phyloP scores from a whole-genome alignment of 2,888 invertebrate species.

The Hipparchia sbordonii region DNA sequence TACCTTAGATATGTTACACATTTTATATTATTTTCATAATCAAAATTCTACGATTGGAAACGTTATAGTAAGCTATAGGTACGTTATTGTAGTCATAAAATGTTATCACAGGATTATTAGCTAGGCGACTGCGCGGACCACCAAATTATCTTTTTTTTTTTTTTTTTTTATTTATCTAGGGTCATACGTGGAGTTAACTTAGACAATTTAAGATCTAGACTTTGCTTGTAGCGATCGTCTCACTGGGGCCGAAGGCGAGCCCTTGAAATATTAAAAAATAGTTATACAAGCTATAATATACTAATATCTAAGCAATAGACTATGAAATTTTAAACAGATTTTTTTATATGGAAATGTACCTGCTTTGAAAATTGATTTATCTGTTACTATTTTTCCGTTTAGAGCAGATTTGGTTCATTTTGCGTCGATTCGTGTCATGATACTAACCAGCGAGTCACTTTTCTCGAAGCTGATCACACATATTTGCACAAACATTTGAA shows the following conservation, averaged over 20 bases:
- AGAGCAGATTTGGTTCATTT: not conserved
- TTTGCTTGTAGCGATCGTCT: constrained; percentile 32
- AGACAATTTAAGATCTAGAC: constrained; percentile 29
- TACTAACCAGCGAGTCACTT: not conserved
- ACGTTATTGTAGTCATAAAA: constrained; percentile 26
- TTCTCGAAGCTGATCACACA: not conserved
- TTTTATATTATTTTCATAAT: not conserved
- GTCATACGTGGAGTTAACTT: constrained; percentile 28
- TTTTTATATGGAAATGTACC: constrained; percentile 25
- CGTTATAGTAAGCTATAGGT: constrained; percentile 19
- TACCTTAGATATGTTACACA: not conserved
- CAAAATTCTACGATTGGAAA: constrained; percentile 5
- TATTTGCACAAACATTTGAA: not conserved
- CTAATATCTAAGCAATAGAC: not conserved
- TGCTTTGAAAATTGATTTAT: constrained; percentile 18
- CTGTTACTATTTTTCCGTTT: not conserved
- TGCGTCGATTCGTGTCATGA: not conserved
- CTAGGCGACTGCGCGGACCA: constrained; percentile 34
- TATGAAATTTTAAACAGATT: constrained; percentile 23
- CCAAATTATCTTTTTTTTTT: too few species aligned
- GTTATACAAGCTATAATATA: constrained; percentile 7
- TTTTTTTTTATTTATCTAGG: too few species aligned
- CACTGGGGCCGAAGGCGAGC: constrained; percentile 2
- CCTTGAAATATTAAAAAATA: not conserved
- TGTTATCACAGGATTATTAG: constrained; percentile 26